Evolutionary conservation across 2,113 vertebrate genomes (phyloP).

Genomic region (Grammomys dolichurus): DNA sequence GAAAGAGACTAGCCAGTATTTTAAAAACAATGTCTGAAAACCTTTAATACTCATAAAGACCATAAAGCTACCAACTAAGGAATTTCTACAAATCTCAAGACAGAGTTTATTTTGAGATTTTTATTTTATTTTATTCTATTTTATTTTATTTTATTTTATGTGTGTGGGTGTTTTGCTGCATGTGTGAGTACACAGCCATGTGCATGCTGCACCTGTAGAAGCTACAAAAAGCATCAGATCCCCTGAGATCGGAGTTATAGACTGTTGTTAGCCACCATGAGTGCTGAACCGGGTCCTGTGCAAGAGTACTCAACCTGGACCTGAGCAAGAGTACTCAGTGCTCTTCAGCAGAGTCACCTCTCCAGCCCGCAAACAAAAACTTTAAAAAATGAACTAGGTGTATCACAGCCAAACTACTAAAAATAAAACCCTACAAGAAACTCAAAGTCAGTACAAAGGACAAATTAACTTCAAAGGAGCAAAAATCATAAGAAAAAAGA

Average conservation of each 20-base stretch:
- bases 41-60: background rate
- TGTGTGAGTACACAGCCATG: background rate
- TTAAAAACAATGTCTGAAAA: background rate
- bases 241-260: background rate
- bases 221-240: background rate
- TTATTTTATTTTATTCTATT: background rate
- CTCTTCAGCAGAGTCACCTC: background rate
- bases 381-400: background rate
- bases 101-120: background rate
- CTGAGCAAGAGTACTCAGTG: background rate
- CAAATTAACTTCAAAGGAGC: slow-evolving; percentile 5
- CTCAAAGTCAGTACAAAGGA: slow-evolving; percentile 5
- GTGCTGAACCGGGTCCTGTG: background rate
- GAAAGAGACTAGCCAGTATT: background rate
- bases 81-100: background rate
- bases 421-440: slow-evolving; percentile 2
- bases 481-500: background rate
- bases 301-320: background rate
- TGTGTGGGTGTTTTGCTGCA: background rate
- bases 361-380: background rate
- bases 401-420: background rate
- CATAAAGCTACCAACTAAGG: slow-evolving; percentile 9
- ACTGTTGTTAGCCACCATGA: background rate
- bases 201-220: background rate
- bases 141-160: background rate